These are phyloP conservation scores for Neolamprologus devosi DNA, from an alignment of 2,113 vertebrate species.

Conservation along the genomic window DNA sequence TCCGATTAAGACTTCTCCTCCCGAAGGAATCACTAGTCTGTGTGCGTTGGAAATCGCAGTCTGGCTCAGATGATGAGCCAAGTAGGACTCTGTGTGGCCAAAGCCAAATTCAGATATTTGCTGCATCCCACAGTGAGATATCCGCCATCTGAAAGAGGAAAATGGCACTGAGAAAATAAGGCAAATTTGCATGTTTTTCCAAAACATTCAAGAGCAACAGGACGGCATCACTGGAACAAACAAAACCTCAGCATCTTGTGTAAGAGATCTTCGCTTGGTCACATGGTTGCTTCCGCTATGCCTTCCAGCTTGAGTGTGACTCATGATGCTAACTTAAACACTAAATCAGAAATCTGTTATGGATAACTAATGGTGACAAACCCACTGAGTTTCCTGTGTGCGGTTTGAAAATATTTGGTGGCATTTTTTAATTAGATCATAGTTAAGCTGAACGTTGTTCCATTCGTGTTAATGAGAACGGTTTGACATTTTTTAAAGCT, in stretches of 20 bases:
- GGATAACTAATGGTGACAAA: neutral
- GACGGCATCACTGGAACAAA: neutral
- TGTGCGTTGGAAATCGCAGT: neutral
- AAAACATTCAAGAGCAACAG: neutral
- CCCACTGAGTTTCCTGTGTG: neutral
- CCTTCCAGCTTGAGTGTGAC: neutral
- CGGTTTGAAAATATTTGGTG: neutral
- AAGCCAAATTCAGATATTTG: neutral
- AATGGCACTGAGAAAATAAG: neutral
- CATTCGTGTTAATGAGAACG: neutral
- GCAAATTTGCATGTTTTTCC: neutral
- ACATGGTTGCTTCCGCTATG: neutral
- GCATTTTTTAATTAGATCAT: neutral
- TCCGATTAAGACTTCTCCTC: conserved; percentile 14
- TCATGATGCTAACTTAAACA: neutral
- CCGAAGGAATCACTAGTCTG: neutral
- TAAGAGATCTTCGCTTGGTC: neutral
- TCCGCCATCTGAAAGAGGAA: neutral
- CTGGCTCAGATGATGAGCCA: neutral
- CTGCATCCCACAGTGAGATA: neutral
- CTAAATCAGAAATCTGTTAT: neutral
- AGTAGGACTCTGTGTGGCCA: neutral
- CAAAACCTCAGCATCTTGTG: neutral
- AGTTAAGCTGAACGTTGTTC: rapidly evolving
- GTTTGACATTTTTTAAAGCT: neutral